A percentile compares a stretch with the other conserved stretches of the same genome.
These are phyloP conservation scores for Tursiops truncatus DNA, from an alignment of 2,113 vertebrate species.

Conservation along the genomic window DNA sequence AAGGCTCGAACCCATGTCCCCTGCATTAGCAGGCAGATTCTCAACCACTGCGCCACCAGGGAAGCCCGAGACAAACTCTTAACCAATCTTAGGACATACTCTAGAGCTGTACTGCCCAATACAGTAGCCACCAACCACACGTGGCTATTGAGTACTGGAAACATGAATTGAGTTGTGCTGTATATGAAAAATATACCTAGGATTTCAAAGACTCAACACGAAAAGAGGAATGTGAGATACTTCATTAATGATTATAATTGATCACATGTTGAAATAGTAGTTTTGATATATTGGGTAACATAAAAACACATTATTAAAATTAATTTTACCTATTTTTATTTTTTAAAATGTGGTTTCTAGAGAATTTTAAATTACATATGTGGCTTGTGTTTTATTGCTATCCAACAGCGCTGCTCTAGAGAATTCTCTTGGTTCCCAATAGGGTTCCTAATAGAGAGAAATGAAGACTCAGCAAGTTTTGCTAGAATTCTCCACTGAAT, in stretches of 20 bases:
- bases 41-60: no score
- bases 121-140: neutral
- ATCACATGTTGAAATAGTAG: neutral
- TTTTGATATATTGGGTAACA: neutral
- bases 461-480: neutral
- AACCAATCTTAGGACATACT: neutral
- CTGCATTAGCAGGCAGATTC: no score
- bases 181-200: neutral
- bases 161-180: neutral
- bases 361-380: neutral
- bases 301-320: neutral
- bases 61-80: neutral
- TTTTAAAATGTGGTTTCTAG: neutral
- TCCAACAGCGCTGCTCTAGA: neutral
- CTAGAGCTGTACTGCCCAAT: neutral
- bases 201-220: neutral
- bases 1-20: no score
- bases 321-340: slow-evolving; percentile 5
- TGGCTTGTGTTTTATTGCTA: neutral
- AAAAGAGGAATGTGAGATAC: neutral
- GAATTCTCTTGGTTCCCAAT: neutral
- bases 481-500: neutral
- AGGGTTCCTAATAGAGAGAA: neutral
- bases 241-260: neutral
- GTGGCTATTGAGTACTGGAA: neutral